phyloP scores from a whole-genome alignment of 2,797 vertebrate species.

The Propithecus deckenii region DNA sequence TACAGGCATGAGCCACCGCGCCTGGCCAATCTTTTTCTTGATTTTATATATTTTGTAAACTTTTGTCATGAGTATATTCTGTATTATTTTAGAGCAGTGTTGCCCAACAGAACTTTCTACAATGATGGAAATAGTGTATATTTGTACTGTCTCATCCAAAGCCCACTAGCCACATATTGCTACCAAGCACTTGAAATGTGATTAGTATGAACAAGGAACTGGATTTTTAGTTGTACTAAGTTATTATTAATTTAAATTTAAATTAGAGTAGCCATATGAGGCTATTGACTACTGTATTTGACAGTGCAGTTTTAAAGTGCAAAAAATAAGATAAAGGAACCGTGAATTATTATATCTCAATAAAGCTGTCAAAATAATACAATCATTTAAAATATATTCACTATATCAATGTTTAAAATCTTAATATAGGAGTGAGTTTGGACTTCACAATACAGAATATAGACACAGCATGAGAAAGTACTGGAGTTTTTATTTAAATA shows the following conservation, averaged over 20 bases:
- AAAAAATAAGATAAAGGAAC: not conserved
- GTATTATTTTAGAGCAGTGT: not conserved
- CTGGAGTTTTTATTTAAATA: not conserved
- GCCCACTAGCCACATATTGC: not conserved
- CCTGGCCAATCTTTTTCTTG: not conserved
- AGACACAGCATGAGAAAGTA: not conserved
- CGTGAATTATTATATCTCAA: not conserved
- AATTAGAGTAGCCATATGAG: too few species aligned
- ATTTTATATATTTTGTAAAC: not conserved
- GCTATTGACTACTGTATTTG: too few species aligned
- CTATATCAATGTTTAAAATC: not conserved
- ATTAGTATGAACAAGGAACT: not conserved
- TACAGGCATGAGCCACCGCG: too few species aligned
- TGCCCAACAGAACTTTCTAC: not conserved
- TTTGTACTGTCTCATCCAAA: not conserved
- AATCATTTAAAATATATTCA: not conserved
- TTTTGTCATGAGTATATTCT: not conserved
- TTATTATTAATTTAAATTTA: not conserved
- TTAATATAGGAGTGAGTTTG: not conserved
- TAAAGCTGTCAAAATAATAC: conserved; percentile 8
- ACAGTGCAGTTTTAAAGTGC: not conserved
- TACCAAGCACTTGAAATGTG: not conserved
- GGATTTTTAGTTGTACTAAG: not conserved
- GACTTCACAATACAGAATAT: not conserved
- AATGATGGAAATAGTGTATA: not conserved